Evolutionary conservation across 2,797 vertebrate genomes (phyloP).

Genomic region (Peromyscus nudipes): DNA sequence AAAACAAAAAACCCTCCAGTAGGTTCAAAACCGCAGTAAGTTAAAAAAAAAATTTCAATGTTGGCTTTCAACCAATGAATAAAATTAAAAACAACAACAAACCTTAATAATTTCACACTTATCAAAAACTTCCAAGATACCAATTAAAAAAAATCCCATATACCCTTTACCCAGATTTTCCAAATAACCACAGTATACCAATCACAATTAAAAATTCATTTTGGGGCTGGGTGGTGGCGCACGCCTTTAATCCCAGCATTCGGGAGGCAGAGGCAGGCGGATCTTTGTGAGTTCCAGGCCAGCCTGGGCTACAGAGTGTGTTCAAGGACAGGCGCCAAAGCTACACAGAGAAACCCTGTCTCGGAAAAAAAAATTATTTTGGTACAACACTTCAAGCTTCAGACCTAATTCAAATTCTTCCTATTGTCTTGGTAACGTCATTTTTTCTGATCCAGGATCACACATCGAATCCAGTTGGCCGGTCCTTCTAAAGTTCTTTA

Average conservation of each 20-base stretch:
- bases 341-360: no score
- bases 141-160: background rate
- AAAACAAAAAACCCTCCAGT: background rate
- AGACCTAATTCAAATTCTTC: background rate
- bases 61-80: background rate
- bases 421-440: background rate
- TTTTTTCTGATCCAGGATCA: background rate
- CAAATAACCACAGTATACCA: background rate
- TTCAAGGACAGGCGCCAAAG: no score
- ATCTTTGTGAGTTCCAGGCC: no score
- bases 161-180: background rate
- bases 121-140: background rate
- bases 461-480: background rate
- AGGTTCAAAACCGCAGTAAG: background rate
- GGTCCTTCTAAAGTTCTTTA: background rate
- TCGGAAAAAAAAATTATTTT: background rate
- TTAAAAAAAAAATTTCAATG: background rate
- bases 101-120: conserved; percentile 6
- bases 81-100: background rate
- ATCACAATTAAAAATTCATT: background rate
- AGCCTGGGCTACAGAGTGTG: no score
- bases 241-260: no score
- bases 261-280: no score
- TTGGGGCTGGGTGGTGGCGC: no score
- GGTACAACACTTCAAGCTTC: rapidly evolving